Evolutionary conservation across 37 sponge, comb jelly and placozoan species (phyloP).

Genomic region (Hexactinellida sp.): DNA sequence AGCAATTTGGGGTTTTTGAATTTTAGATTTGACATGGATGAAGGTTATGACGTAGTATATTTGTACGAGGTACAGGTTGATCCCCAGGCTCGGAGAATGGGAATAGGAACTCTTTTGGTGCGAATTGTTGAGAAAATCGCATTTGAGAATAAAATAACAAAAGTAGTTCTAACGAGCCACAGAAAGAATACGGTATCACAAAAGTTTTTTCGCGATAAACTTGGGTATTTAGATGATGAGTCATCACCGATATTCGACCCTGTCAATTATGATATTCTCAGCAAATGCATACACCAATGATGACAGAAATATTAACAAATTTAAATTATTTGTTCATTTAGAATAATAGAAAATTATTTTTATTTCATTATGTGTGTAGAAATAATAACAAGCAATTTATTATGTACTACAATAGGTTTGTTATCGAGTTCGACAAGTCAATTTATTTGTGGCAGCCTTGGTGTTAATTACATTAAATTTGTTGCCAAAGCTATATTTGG

Average conservation of each 20-base stretch:
- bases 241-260: not conserved
- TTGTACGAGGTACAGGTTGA: not conserved
- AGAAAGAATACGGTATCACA: not conserved
- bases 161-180: not conserved
- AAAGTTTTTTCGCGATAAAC: not conserved
- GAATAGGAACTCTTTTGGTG: not conserved
- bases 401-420: too few species aligned
- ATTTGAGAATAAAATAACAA: not conserved
- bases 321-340: too few species aligned
- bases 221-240: not conserved
- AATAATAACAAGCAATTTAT: not conserved
- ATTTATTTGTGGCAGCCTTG: too few species aligned
- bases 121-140: not conserved
- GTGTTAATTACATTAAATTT: too few species aligned
- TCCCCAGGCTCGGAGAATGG: not conserved
- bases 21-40: constrained; percentile 10
- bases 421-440: too few species aligned
- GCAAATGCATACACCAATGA: not conserved
- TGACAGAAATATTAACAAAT: too few species aligned
- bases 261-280: not conserved
- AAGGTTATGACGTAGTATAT: not conserved
- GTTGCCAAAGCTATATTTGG: too few species aligned
- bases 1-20: not conserved
- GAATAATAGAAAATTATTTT: not conserved
- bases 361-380: not conserved